Base-by-base conservation (phyloP, 1,140 invertebrate species). In the Ips typographus region DNA sequence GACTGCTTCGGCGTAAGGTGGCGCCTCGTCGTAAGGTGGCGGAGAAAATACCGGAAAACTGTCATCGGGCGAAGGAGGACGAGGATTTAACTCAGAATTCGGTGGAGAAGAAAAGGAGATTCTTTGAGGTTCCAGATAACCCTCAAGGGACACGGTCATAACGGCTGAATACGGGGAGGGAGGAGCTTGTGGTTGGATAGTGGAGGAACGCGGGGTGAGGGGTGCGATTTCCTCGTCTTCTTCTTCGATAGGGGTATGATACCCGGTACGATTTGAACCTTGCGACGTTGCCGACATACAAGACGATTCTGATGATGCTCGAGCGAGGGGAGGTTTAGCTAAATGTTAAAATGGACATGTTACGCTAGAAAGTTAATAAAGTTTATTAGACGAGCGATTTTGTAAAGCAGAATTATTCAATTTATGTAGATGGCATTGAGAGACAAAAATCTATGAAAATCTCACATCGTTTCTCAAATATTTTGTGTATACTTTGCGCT, bases 41-140 rank as follows among this genome's bases (percentile, higher is more conserved):
- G 92, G 91, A 0, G 91, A 93, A 80, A 94, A 94, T 7, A 93
- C 90, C 1, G 91, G 91, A 72, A 91, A 94, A 57, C 89, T 91
- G 66, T 94, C 92, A 73, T 92, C 89, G 0, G 88, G 88, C 53
- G 86, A 90, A 53, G 85, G 85, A 42, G 84, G 86, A 8, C 88
- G 84, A 2, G 86, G 85, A 68, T 88, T 85, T 2, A 90, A 77
- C 73, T 90, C 89, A 47, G 89, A 91, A 68, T 85, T 86, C 0
- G 91, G 89, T 1, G 90, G 91, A 2, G 91, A 91, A 62, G 89
- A 88, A 77, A 91, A 91, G 1, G 90, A 91, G 65, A 92, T 89
- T 39, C 90, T 82, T 3, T 87, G 85, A 0, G 91, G 91, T 71
- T 95, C 94, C 52, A 95, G 83, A 77, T 94, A 96, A 2, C 89